These are phyloP conservation scores for Acleris emargana DNA, from an alignment of 2,888 invertebrate species.

Conservation along the genomic window DNA sequence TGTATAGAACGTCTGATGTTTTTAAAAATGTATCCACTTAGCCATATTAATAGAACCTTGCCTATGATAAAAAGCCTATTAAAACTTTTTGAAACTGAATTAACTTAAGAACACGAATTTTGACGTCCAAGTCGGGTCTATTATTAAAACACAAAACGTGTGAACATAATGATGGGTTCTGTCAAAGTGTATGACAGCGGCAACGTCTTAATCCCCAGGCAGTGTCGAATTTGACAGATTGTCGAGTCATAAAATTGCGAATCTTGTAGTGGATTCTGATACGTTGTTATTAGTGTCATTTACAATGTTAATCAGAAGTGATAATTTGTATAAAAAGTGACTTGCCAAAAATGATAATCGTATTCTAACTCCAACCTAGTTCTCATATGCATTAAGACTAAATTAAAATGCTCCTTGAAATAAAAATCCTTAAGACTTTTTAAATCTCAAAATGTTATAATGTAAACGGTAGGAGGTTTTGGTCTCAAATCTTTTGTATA, in stretches of 20 bases:
- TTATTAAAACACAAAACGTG: conserved; percentile 74
- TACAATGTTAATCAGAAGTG: conserved; percentile 55
- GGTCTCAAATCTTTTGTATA: neutral
- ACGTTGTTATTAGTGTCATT: conserved; percentile 73
- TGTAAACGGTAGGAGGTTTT: conserved; percentile 3
- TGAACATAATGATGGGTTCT: conserved; percentile 72
- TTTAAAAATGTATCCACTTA: no score
- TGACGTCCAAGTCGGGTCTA: conserved; percentile 50
- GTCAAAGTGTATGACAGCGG: conserved; percentile 62
- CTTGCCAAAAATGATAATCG: no score
- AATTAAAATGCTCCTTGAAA: neutral
- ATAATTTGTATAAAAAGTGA: conserved; percentile 1
- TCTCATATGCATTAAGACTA: neutral
- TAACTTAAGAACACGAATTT: conserved; percentile 15
- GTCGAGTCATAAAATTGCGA: conserved; percentile 64
- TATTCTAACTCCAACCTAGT: neutral
- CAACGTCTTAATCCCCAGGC: conserved; percentile 65
- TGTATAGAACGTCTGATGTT: no score
- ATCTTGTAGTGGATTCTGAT: conserved; percentile 63
- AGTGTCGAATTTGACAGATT: conserved; percentile 66
- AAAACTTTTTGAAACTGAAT: no score
- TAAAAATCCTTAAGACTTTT: neutral
- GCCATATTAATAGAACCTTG: no score
- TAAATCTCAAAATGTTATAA: neutral
- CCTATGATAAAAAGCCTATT: no score